Evolutionary conservation across 2,888 invertebrate genomes (phyloP).

Genomic region (Iselma pallidipennis): DNA sequence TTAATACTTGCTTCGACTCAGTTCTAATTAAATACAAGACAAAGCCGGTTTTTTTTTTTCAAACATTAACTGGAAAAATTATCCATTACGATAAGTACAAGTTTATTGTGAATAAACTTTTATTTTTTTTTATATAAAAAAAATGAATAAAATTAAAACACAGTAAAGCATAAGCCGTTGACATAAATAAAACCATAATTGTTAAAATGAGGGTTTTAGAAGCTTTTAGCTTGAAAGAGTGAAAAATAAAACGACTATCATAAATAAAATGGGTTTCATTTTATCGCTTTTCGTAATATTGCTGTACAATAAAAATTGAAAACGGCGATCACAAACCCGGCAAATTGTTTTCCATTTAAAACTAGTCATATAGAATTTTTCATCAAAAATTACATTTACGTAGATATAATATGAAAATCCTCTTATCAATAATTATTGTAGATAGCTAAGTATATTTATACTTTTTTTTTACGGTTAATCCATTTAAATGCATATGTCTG

Average conservation of each 20-base stretch:
- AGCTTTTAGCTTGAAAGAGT: conserved; percentile 24
- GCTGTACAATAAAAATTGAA: conserved; percentile 13
- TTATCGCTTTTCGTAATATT: conserved; percentile 19
- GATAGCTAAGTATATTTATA: no score
- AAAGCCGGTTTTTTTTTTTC: background rate
- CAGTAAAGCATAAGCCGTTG: conserved; percentile 8
- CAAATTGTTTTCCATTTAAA: background rate
- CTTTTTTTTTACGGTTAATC: no score
- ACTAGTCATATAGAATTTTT: background rate
- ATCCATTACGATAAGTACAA: background rate
- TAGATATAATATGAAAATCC: no score
- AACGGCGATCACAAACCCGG: background rate
- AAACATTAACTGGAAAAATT: background rate
- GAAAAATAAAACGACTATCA: conserved; percentile 25
- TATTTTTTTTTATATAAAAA: background rate
- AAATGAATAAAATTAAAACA: background rate
- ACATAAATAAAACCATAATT: conserved; percentile 23
- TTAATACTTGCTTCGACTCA: background rate
- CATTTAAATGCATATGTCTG: background rate
- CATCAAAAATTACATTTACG: no score
- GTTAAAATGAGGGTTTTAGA: conserved; percentile 24
- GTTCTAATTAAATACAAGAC: background rate
- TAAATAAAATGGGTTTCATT: conserved; percentile 25
- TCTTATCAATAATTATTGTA: no score
- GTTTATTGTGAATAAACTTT: no score